Conservation (phyloP, 1,140 invertebrate species). For the Aphidius ervi region DNA sequence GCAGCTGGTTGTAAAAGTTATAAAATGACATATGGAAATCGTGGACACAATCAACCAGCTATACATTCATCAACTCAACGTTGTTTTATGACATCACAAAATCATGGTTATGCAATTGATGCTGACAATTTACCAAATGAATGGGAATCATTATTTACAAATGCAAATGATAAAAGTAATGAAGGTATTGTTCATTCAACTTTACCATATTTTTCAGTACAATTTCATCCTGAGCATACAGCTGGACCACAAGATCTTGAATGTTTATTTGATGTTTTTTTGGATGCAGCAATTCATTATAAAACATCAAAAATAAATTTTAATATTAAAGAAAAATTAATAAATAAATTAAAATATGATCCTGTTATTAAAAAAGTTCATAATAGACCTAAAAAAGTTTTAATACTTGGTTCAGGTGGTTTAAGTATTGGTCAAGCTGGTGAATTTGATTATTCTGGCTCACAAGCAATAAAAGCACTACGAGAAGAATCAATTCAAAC, state of each 20-base stretch:
- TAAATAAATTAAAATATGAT: constrained; percentile 46
- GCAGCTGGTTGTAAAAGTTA: constrained; percentile 56
- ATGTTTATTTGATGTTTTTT: constrained; percentile 85
- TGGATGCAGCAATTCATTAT: constrained; percentile 66
- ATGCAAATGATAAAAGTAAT: constrained; percentile 85
- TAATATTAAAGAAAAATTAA: constrained; percentile 53
- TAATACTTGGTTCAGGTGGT: constrained; percentile 97
- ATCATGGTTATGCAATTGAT: constrained; percentile 96
- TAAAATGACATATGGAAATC: constrained; percentile 86
- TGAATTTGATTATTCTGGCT: constrained; percentile 92
- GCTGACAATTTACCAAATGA: constrained; percentile 61
- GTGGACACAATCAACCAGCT: constrained; percentile 97
- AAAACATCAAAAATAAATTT: constrained; percentile 20
- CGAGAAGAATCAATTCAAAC: constrained; percentile 92
- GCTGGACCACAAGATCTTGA: constrained; percentile 96
- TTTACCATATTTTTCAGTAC: constrained; percentile 88
- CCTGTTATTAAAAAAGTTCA: constrained; percentile 38
- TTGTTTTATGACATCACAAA: constrained; percentile 98
- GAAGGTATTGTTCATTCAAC: constrained; percentile 83
- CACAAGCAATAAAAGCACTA: constrained; percentile 95
- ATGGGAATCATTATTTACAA: constrained; percentile 90
- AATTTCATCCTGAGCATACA: constrained; percentile 98
- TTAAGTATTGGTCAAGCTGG: constrained; percentile 99
- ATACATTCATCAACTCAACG: constrained; percentile 76
- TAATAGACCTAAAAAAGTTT: constrained; percentile 71